Evolutionary conservation across 1,140 invertebrate genomes (phyloP).

Genomic region (Hycleus cichorii): DNA sequence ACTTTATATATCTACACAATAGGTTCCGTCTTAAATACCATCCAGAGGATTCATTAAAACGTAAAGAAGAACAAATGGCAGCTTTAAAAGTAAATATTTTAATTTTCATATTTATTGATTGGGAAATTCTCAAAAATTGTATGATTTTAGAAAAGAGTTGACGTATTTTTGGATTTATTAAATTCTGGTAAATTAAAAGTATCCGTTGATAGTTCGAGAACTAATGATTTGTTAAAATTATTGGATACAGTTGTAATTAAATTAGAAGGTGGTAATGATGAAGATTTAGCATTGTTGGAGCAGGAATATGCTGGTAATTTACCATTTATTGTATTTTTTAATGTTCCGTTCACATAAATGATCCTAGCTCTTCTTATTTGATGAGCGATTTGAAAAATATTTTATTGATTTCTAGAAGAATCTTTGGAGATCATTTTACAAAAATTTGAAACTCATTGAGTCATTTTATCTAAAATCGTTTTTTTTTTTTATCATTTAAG

Average conservation of each 20-base stretch:
- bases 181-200: constrained; percentile 62
- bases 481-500: too few relatives aligned
- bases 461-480: too few relatives aligned
- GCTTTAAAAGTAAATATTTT: constrained; percentile 64
- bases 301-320: constrained; percentile 37
- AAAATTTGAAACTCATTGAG: too few relatives aligned
- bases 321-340: too few relatives aligned
- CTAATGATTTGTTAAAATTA: constrained; percentile 78
- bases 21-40: constrained; percentile 99
- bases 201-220: constrained; percentile 84
- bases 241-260: constrained; percentile 96
- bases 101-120: not conserved
- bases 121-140: not conserved
- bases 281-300: constrained; percentile 82
- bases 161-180: constrained; percentile 84
- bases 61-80: constrained; percentile 77
- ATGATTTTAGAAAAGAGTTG: constrained; percentile 65
- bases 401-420: too few relatives aligned
- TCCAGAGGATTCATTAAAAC: constrained; percentile 88
- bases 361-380: too few relatives aligned
- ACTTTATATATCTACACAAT: constrained; percentile 27
- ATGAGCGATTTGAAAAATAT: too few relatives aligned
- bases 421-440: too few relatives aligned
- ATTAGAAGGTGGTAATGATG: constrained; percentile 93
- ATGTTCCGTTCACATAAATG: too few relatives aligned